Evolutionary conservation across 2,113 vertebrate species (phyloP).

Genomic region (Petroica traversi): DNA sequence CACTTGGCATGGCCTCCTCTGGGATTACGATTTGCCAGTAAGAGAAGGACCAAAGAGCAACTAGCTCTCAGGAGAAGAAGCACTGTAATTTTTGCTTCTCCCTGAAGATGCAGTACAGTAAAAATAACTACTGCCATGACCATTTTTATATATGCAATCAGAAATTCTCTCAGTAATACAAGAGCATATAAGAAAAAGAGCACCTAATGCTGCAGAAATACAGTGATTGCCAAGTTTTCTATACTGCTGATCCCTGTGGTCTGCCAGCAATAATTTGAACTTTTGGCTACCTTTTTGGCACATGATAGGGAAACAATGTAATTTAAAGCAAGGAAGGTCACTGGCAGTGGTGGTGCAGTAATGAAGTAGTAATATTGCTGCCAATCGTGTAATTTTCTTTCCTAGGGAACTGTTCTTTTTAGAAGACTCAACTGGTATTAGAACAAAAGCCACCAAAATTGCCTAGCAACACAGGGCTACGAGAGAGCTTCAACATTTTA

Average conservation of each 20-base stretch:
- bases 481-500: background rate
- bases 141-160: background rate
- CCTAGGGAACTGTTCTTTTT: background rate
- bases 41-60: background rate
- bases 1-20: background rate
- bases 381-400: background rate
- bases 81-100: background rate
- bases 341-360: background rate
- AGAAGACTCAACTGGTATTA: background rate
- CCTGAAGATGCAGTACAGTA: background rate
- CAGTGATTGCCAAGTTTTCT: background rate
- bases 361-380: background rate
- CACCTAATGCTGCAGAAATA: background rate
- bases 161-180: background rate
- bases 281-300: background rate
- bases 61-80: background rate
- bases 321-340: slow-evolving; percentile 11
- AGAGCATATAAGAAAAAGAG: background rate
- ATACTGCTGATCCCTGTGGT: background rate
- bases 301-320: background rate
- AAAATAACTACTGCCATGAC: slow-evolving; percentile 10
- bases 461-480: background rate
- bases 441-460: slow-evolving; percentile 20
- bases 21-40: background rate
- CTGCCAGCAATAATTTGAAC: background rate